These are phyloP conservation scores for Metellina segmentata DNA, from an alignment of 2,888 invertebrate genomes.

Conservation along the genomic window DNA sequence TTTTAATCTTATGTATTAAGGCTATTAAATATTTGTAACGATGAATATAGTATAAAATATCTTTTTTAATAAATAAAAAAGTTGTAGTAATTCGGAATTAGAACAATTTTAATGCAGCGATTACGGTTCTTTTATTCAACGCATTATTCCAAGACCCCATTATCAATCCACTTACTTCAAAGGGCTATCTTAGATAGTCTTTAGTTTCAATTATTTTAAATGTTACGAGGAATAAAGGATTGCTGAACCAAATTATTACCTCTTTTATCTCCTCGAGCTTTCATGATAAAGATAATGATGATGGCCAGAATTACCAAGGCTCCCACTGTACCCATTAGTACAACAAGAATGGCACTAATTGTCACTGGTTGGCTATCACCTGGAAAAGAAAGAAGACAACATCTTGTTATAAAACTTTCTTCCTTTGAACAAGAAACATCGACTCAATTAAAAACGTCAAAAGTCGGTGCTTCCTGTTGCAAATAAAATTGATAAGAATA, in stretches of 20 bases:
- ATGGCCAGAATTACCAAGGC: conserved; percentile 77
- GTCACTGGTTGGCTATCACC: conserved; percentile 71
- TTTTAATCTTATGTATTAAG: too few relatives aligned
- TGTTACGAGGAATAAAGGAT: not conserved
- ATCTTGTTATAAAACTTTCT: not conserved
- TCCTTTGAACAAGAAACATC: not conserved
- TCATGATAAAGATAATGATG: conserved; percentile 78
- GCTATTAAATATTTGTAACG: too few relatives aligned
- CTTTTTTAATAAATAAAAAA: too few relatives aligned
- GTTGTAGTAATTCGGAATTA: too few relatives aligned
- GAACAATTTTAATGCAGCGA: too few relatives aligned
- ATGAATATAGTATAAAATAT: too few relatives aligned
- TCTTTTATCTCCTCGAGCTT: conserved; percentile 71
- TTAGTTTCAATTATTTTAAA: too few relatives aligned
- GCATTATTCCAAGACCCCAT: too few relatives aligned
- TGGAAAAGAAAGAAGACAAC: conserved; percentile 28
- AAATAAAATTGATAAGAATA: not conserved
- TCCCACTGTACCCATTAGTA: conserved; percentile 77
- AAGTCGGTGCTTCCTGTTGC: not conserved
- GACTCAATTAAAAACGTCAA: not conserved
- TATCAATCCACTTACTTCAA: too few relatives aligned
- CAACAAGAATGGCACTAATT: conserved; percentile 78
- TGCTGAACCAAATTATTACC: conserved; percentile 21
- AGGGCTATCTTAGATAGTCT: too few relatives aligned
- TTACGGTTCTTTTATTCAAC: too few relatives aligned